Percentiles rank a stretch among this genome's conserved stretches.
These are phyloP conservation scores for Octonoba sinensis DNA, from an alignment of 2,888 invertebrate genomes.

Conservation along the genomic window DNA sequence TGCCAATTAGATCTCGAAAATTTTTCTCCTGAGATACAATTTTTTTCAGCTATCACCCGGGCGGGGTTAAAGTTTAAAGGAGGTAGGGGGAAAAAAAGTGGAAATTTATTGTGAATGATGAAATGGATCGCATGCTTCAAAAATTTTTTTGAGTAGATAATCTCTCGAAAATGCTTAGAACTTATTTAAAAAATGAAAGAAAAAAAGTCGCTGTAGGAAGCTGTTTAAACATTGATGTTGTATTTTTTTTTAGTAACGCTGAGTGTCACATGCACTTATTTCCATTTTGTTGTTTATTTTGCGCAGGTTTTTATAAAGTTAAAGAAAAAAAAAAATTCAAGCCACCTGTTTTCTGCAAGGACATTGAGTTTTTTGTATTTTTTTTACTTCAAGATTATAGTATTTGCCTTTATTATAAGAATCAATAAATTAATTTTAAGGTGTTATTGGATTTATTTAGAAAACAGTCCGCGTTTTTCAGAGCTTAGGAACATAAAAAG, in stretches of 20 bases:
- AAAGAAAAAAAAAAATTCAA: too few species aligned
- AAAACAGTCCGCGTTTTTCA: too few species aligned
- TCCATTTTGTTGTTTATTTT: too few species aligned
- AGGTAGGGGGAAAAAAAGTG: slow-evolving; percentile 16
- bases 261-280: slow-evolving; percentile 6
- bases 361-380: too few species aligned
- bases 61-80: slow-evolving; percentile 60
- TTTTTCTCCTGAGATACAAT: slow-evolving; percentile 40
- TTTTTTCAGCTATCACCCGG: slow-evolving; percentile 44
- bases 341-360: too few species aligned
- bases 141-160: slow-evolving; percentile 46
- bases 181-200: slow-evolving; percentile 9
- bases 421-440: too few species aligned
- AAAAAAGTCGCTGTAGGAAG: slow-evolving; percentile 19
- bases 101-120: slow-evolving; percentile 50
- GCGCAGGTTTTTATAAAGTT: too few species aligned
- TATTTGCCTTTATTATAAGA: too few species aligned
- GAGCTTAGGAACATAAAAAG: too few species aligned
- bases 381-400: too few species aligned
- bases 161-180: slow-evolving; percentile 42
- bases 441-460: too few species aligned
- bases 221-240: slow-evolving; percentile 34
- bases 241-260: slow-evolving; percentile 7
- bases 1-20: slow-evolving; percentile 63
- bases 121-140: slow-evolving; percentile 39